Base-by-base conservation (phyloP, 2,797 vertebrate genomes). In the Adelosebastes latens region DNA sequence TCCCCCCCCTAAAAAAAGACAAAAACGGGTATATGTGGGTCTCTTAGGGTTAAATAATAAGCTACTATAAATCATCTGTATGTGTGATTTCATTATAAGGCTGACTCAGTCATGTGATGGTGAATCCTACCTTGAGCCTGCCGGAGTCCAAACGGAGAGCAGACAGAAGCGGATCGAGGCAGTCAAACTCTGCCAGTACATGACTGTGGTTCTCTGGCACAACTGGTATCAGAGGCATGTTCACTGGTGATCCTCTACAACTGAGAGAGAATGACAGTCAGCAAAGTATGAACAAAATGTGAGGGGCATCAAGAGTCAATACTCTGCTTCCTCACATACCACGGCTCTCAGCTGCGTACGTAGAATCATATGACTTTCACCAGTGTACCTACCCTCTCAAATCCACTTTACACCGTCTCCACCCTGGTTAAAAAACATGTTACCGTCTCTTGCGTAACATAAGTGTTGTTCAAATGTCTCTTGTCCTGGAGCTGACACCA, bases 121-220 rank as follows among this genome's bases (percentile, higher is more conserved):
- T 56, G 27, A 73, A 74, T 52, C 81, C 36, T 87, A 98, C 98
- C 97, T 98, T 99, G 52, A 99, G 95, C 42, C 97, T 96, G 89
- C 96, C 96, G 0, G 98, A 98, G 91, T 99, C 98, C 70, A 99
- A 90, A 24, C 99, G 96, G n/a, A 99, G 96, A 0, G 96, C 97
- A 82, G 98, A 97, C 31, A 99, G 96, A 80, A 99, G 94, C 0
- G 97, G 97, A 83, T 98, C 97, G 65, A 99, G 95, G 82, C 96
- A 97, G 87, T 99, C 98, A 60, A 98, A 96, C 87, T 99, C 98
- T 11, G 97, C 96, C 92, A 99, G 92, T 6, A 98, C 96, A 88
- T 98, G 96, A 88, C 93, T 97, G 90, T 94, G 94, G 85, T 91
- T 90, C 69, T 99, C 98, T 2, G 97, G 95, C 70, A 97, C 92